These are phyloP conservation scores for Epicampocera succincta DNA, from an alignment of 2,888 invertebrate genomes.

Conservation along the genomic window DNA sequence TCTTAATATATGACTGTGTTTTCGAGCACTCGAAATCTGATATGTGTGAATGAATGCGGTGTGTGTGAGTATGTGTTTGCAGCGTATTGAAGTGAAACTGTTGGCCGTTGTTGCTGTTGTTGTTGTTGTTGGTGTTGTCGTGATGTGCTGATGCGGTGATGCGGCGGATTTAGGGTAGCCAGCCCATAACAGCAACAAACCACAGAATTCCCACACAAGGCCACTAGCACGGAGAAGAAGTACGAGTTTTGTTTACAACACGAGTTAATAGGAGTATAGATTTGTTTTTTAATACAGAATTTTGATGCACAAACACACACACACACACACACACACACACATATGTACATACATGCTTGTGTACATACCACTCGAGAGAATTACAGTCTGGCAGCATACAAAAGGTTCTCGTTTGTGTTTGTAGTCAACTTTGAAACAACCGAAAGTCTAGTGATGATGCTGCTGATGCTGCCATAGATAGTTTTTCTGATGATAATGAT, in stretches of 20 bases:
- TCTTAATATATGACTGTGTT: slow-evolving; percentile 82
- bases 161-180: slow-evolving; percentile 54
- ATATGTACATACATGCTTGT: too few species aligned
- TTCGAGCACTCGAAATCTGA: slow-evolving; percentile 81
- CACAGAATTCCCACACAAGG: slow-evolving; percentile 72
- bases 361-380: not conserved
- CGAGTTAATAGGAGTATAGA: not conserved
- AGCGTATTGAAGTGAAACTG: not conserved
- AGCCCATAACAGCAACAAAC: slow-evolving; percentile 63
- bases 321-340: too few species aligned
- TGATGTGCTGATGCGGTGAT: slow-evolving; percentile 58
- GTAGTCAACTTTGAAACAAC: slow-evolving; percentile 32
- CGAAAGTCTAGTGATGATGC: slow-evolving; percentile 42
- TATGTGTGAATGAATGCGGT: slow-evolving; percentile 74
- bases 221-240: slow-evolving; percentile 49
- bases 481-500: slow-evolving; percentile 22
- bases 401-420: slow-evolving; percentile 20
- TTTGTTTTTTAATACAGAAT: not conserved
- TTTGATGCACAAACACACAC: not conserved
- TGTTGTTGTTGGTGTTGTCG: slow-evolving; percentile 52
- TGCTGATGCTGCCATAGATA: slow-evolving; percentile 46
- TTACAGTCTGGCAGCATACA: slow-evolving; percentile 34
- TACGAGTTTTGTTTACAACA: not conserved
- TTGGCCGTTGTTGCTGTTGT: not conserved
- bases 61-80: slow-evolving; percentile 28